A percentile compares a stretch with the other conserved stretches of the same genome.
These are phyloP conservation scores for Diaprepes abbreviatus DNA, from an alignment of 2,888 invertebrate species.

Conservation along the genomic window DNA sequence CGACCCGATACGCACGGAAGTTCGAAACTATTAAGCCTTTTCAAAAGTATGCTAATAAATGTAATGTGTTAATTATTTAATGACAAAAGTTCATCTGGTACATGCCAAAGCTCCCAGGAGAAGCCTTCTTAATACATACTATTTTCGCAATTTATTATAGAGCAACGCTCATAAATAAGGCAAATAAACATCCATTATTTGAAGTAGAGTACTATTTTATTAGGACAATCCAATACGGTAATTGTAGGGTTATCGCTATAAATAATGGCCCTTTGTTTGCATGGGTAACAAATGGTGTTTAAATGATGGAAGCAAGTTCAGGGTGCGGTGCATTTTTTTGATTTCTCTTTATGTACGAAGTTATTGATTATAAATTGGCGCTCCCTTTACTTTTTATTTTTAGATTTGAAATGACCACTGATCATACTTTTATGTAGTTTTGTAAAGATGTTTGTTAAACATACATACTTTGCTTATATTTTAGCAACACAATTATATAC, in stretches of 20 bases:
- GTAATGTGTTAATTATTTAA: too few species aligned
- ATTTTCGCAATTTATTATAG: slow-evolving; percentile 4
- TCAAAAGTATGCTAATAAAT: too few species aligned
- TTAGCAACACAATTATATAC: too few species aligned
- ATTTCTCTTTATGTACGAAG: slow-evolving; percentile 25
- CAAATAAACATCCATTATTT: slow-evolving; percentile 7
- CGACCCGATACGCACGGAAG: too few species aligned
- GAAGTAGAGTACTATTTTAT: slow-evolving; percentile 33
- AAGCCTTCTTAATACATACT: background rate
- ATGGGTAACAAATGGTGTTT: slow-evolving; percentile 39
- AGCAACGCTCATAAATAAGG: background rate
- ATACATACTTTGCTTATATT: too few species aligned
- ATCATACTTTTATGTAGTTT: too few species aligned
- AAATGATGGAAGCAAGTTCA: slow-evolving; percentile 39
- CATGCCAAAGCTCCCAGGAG: background rate
- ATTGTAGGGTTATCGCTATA: slow-evolving; percentile 43
- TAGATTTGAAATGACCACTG: background rate
- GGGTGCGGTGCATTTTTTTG: slow-evolving; percentile 44
- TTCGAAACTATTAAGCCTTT: too few species aligned
- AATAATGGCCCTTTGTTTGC: slow-evolving; percentile 45
- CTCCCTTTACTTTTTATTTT: slow-evolving; percentile 1
- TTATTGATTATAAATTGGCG: slow-evolving; percentile 15
- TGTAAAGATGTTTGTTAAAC: too few species aligned
- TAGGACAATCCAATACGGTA: slow-evolving; percentile 42
- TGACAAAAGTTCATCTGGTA: background rate